These are phyloP conservation scores for Forbesichthys agassizii DNA, from an alignment of 2,113 vertebrate genomes.

Conservation along the genomic window DNA sequence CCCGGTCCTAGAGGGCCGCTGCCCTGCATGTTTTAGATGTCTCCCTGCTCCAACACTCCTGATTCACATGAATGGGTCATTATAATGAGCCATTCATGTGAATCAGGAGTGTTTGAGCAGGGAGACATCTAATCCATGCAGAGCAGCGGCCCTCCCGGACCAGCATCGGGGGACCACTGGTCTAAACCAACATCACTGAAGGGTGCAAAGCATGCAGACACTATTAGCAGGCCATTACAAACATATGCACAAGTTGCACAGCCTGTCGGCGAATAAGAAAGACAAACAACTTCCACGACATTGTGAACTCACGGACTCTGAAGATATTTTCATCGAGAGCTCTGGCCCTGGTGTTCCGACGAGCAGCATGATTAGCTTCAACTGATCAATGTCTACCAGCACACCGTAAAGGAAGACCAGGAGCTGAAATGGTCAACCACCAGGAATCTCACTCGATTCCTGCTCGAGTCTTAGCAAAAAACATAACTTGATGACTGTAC, in stretches of 20 bases:
- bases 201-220: conserved; percentile 58
- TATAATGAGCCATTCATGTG: no score
- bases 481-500: conserved; percentile 8
- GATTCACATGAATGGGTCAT: no score
- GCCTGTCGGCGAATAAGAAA: conserved; percentile 28
- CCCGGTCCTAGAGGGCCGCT: no score
- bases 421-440: conserved; percentile 15
- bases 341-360: conserved; percentile 97
- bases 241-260: conserved; percentile 27
- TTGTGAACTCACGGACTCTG: conserved; percentile 96
- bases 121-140: no score
- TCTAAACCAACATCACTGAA: conserved; percentile 27
- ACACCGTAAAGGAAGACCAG: conserved; percentile 94
- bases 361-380: conserved; percentile 99
- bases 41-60: no score
- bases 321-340: conserved; percentile 99
- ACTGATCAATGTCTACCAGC: conserved; percentile 99
- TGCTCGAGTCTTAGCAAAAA: conserved; percentile 13
- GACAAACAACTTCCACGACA: conserved; percentile 71
- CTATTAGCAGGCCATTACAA: conserved; percentile 28
- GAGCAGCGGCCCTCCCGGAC: not conserved
- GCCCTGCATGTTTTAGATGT: no score
- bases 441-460: conserved; percentile 16
- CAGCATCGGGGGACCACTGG: conserved; percentile 11
- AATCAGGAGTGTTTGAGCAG: no score